A percentile compares a stretch with the other conserved stretches of the same genome.
These are phyloP conservation scores for Mohoua ochrocephala DNA, from an alignment of 2,113 vertebrate genomes.

Conservation along the genomic window DNA sequence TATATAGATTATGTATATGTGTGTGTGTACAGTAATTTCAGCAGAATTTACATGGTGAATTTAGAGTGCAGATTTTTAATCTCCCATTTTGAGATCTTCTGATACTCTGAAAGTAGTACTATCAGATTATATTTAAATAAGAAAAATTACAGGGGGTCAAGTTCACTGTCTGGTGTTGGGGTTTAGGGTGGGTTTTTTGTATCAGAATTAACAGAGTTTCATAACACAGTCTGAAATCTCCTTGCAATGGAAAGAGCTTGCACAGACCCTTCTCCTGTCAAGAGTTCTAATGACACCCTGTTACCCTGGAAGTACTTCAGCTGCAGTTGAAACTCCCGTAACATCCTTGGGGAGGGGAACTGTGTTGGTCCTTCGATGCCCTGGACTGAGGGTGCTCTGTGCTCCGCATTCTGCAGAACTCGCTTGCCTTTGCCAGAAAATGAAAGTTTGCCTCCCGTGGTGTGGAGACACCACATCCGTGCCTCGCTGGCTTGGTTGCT, in stretches of 20 bases:
- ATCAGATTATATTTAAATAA: background rate
- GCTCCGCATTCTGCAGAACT: background rate
- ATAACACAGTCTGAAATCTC: background rate
- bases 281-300: background rate
- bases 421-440: background rate
- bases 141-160: background rate
- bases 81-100: background rate
- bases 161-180: background rate
- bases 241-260: background rate
- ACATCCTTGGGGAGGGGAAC: background rate
- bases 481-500: background rate
- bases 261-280: background rate
- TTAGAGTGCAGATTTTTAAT: background rate
- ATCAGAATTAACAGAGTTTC: background rate
- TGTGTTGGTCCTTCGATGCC: accelerated
- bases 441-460: background rate
- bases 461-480: background rate
- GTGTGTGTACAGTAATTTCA: background rate
- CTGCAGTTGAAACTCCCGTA: background rate
- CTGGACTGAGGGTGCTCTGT: background rate
- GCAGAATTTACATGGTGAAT: background rate
- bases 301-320: no score
- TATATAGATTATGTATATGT: background rate
- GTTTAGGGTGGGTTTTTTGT: background rate
- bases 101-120: background rate